A percentile compares a stretch with the other conserved stretches of the same genome.
phyloP scores from a whole-genome alignment of 2,113 vertebrate species.

The Clarias macrocephalus region DNA sequence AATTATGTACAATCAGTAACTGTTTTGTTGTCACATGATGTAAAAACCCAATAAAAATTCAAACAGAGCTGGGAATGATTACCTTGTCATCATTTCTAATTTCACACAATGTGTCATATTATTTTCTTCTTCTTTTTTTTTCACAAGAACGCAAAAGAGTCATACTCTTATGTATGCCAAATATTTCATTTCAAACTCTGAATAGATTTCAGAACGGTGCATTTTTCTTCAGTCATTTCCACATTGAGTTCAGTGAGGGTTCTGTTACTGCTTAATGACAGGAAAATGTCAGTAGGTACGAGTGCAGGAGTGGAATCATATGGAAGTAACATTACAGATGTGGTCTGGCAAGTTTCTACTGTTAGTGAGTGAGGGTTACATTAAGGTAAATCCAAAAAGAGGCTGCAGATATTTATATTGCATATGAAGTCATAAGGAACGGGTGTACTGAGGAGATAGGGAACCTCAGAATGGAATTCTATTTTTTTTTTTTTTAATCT shows the following conservation, averaged over 20 bases:
- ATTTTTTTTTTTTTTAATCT: not conserved
- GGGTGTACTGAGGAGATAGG: slow-evolving; percentile 28
- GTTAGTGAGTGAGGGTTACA: slow-evolving; percentile 67
- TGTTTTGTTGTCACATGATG: slow-evolving; percentile 46
- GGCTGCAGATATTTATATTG: slow-evolving; percentile 47
- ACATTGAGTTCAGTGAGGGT: slow-evolving; percentile 69
- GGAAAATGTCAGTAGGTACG: slow-evolving; percentile 79
- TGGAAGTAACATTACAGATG: slow-evolving; percentile 76
- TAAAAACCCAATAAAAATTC: slow-evolving; percentile 32
- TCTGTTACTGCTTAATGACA: slow-evolving; percentile 75
- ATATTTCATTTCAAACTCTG: slow-evolving; percentile 1
- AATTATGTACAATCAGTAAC: slow-evolving; percentile 42
- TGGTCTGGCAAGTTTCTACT: slow-evolving; percentile 75
- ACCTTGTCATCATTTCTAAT: slow-evolving; percentile 29
- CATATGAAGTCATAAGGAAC: slow-evolving; percentile 53
- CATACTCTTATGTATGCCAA: not conserved
- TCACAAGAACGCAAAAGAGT: not conserved
- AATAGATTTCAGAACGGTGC: slow-evolving; percentile 35
- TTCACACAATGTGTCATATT: slow-evolving; percentile 27
- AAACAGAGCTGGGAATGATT: slow-evolving; percentile 52
- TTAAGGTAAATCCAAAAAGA: slow-evolving; percentile 65
- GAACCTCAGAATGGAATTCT: slow-evolving; percentile 11
- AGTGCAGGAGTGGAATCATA: slow-evolving; percentile 71
- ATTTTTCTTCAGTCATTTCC: slow-evolving; percentile 62
- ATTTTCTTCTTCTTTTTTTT: not conserved